phyloP scores from a whole-genome alignment of 2,797 vertebrate species.

The Microctenopoma lineatum region DNA sequence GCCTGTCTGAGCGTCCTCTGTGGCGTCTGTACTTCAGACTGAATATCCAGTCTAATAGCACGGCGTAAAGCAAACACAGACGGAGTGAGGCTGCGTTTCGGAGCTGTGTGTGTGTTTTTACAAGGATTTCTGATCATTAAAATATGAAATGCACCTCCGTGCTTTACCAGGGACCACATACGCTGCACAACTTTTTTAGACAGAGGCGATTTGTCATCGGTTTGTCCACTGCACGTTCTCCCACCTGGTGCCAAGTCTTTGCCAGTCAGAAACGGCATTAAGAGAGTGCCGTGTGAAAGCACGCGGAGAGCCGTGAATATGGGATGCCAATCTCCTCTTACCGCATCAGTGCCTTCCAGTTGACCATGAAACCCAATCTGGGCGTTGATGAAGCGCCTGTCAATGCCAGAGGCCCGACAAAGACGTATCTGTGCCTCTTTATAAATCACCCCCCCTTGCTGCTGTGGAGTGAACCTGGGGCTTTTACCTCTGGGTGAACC shows the following conservation, averaged over 20 bases:
- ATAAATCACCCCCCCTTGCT: conserved; percentile 67
- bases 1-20: background rate
- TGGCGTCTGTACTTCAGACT: too few relatives aligned
- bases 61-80: background rate
- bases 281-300: conserved; percentile 13
- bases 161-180: background rate
- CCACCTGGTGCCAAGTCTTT: conserved; percentile 18
- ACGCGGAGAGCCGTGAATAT: conserved; percentile 2
- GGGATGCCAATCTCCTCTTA: conserved; percentile 58
- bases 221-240: background rate
- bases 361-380: conserved; percentile 76
- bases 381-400: conserved; percentile 75
- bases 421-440: conserved; percentile 67
- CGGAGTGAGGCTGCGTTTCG: background rate
- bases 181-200: too few relatives aligned
- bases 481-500: conserved; percentile 70
- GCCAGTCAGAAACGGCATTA: conserved; percentile 29
- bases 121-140: too few relatives aligned
- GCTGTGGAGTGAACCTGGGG: conserved; percentile 51
- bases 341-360: conserved; percentile 64
- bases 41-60: too few relatives aligned
- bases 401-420: conserved; percentile 60
- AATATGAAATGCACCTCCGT: background rate
- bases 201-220: background rate
- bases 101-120: too few relatives aligned